These are phyloP conservation scores for Rhingia rostrata DNA, from an alignment of 2,888 invertebrate genomes.

Conservation along the genomic window DNA sequence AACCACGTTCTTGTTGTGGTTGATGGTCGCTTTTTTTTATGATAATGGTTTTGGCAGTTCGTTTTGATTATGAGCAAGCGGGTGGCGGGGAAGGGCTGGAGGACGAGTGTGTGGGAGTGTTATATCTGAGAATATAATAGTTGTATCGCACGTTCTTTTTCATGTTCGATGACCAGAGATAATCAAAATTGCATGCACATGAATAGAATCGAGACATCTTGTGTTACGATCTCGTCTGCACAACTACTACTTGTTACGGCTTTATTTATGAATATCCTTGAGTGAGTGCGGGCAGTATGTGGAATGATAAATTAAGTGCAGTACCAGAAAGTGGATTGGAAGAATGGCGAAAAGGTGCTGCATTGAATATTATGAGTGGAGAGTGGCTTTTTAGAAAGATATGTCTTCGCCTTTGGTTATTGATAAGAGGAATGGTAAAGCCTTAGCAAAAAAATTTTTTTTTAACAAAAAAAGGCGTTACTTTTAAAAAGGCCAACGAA, in stretches of 20 bases:
- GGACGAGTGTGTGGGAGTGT: conserved; percentile 25
- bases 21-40: conserved; percentile 48
- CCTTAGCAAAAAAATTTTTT: no score
- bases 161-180: conserved; percentile 65
- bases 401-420: no score
- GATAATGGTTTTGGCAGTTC: conserved; percentile 74
- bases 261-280: conserved; percentile 74
- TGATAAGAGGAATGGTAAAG: no score
- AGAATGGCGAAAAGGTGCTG: conserved; percentile 54
- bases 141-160: conserved; percentile 51
- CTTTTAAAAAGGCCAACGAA: no score
- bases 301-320: conserved; percentile 56
- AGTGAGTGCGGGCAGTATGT: conserved; percentile 56
- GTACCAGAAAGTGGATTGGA: conserved; percentile 40
- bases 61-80: conserved; percentile 63
- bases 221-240: conserved; percentile 64
- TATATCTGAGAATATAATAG: conserved; percentile 2
- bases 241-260: conserved; percentile 51
- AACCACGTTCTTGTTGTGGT: conserved; percentile 50
- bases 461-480: no score
- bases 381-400: no score
- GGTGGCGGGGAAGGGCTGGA: background rate
- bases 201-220: conserved; percentile 73
- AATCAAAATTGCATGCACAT: conserved; percentile 72
- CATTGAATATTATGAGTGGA: conserved; percentile 2